phyloP scores from a whole-genome alignment of 2,888 invertebrate species.

The Athetis lepigone region DNA sequence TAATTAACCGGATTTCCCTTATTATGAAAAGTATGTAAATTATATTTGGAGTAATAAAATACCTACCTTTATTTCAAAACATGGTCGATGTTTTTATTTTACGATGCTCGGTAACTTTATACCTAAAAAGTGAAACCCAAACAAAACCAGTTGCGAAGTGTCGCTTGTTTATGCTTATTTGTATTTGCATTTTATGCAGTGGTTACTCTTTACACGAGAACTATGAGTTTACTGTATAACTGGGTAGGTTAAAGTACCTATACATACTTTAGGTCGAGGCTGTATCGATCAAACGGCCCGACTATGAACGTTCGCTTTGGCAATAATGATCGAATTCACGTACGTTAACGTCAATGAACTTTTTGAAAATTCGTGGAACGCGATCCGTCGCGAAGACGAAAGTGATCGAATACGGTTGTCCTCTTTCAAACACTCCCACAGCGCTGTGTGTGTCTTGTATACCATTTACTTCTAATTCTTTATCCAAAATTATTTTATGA shows the following conservation, averaged over 20 bases:
- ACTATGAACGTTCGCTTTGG: constrained; percentile 48
- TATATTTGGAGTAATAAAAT: constrained; percentile 64
- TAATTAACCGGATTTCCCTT: constrained; percentile 78
- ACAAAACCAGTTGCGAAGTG: constrained; percentile 42
- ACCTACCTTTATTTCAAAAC: constrained; percentile 42
- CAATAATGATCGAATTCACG: constrained; percentile 60
- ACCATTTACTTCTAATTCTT: constrained; percentile 81
- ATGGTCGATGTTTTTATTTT: constrained; percentile 41
- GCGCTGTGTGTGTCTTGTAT: constrained; percentile 74
- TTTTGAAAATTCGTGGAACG: constrained; percentile 64
- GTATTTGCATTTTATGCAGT: constrained; percentile 28
- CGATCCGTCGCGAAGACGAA: constrained; percentile 63
- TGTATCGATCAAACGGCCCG: constrained; percentile 65
- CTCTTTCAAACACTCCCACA: constrained; percentile 57
- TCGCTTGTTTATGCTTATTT: constrained; percentile 41
- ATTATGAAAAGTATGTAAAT: constrained; percentile 74
- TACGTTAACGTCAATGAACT: constrained; percentile 68
- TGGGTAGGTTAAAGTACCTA: constrained; percentile 6
- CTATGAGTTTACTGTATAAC: constrained; percentile 16
- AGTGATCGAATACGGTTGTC: constrained; percentile 64
- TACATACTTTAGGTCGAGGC: constrained; percentile 20
- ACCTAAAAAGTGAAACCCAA: constrained; percentile 44
- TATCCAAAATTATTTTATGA: constrained; percentile 87
- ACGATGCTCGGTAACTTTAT: constrained; percentile 51
- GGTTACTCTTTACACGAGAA: not conserved